Evolutionary conservation across 2,797 vertebrate genomes (phyloP), one percentile per base, ranked within the genome.

Genomic region (Catharus ustulatus): DNA sequence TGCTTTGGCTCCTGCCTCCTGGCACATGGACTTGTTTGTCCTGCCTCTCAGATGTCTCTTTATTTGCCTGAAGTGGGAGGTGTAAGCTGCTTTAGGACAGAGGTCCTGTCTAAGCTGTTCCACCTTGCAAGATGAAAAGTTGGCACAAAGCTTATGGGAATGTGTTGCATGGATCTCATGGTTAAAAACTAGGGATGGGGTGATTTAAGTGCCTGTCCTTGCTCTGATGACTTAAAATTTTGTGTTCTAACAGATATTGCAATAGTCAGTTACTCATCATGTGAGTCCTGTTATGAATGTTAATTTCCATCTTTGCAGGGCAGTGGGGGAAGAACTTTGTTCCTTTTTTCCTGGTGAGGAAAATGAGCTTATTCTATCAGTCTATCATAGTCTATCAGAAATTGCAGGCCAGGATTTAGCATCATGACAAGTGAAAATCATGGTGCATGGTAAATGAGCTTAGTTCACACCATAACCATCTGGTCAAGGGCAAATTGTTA

Each of bases 51-150:
- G 51, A 94, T 87, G 59, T 83, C 32, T 73, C 59, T 78, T 67
- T 11, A 17, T 66, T 92, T 91, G 63, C 78, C 68, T 76, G 87
- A 62, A 79, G 81, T 94, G 71, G 87, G 81, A 89, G 72, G 36
- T 84, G 11, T 76, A 79, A 91, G 75, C 87, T 74, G 55, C 75
- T 91, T 82, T 85, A 67, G 78, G 64, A 83, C 2, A 4, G 63
- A 91, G 84, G 84, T 87, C 45, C 72, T 36, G 36, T 73, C 40
- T 79, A 84, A 91, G 79, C 63, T 74, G 26, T 86, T 90, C 49
- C 9, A 85, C 34, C 64, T 83, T 22, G 6, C 23, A 76, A 30
- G 51, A 16, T 52, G 52, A 45, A 73, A 75, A 64, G 40, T 48
- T 9, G 15, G n/a, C 17, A 42, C 30, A 77, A 75, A 89, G 59